phyloP scores from a whole-genome alignment of 2,113 vertebrate genomes.

The Phalacrocorax brasilianus region DNA sequence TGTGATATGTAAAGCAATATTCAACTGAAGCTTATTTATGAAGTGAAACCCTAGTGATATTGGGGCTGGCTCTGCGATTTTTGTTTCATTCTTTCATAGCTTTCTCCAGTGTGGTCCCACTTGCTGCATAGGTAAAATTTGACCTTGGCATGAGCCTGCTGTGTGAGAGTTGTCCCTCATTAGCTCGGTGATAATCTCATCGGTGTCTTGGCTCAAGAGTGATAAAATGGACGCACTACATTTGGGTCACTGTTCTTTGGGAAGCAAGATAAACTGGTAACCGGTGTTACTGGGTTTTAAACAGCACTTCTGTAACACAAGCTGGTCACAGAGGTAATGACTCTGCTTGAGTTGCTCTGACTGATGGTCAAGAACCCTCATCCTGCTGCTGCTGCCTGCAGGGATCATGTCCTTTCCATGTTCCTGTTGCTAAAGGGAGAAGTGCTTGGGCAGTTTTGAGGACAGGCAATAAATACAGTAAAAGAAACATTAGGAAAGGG shows the following conservation, averaged over 20 bases:
- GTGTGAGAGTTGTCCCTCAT: neutral
- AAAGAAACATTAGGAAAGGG: neutral
- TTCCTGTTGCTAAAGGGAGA: neutral
- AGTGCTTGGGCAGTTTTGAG: neutral
- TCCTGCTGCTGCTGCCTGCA: neutral
- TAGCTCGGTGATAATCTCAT: neutral
- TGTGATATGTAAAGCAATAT: neutral
- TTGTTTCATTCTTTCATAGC: neutral
- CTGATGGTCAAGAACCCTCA: neutral
- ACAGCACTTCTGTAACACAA: neutral
- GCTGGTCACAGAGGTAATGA: neutral
- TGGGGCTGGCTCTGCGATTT: neutral
- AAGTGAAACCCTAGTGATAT: neutral
- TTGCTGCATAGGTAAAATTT: neutral
- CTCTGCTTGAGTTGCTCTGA: neutral
- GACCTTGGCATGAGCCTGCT: neutral
- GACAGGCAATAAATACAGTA: neutral
- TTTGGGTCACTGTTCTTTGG: neutral
- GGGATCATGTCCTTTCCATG: accelerated
- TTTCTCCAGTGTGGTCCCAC: neutral
- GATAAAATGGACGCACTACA: neutral
- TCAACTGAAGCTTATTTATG: neutral
- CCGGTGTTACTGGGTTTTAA: neutral
- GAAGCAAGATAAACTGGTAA: neutral
- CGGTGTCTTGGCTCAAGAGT: neutral